Base-by-base conservation (phyloP, 1,140 invertebrate genomes). In the Sipha flava region DNA sequence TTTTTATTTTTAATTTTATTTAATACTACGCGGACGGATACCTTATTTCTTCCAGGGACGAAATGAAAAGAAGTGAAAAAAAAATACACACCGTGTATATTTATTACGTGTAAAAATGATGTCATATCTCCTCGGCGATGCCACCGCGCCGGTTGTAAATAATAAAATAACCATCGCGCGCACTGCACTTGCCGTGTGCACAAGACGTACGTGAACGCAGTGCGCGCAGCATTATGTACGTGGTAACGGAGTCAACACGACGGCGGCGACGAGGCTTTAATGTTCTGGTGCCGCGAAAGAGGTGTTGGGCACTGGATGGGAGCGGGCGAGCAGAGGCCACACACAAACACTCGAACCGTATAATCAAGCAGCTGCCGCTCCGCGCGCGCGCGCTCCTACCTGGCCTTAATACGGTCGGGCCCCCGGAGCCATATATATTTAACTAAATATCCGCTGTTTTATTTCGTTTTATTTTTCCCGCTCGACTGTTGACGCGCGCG, bases 241-340 rank as follows among this genome's bases (percentile, higher is more conserved):
- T n/a, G n/a, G n/a, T n/a, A n/a, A n/a, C n/a, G n/a, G n/a, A n/a
- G n/a, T n/a, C n/a, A n/a, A n/a, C n/a, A n/a, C n/a, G 72, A 18
- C 26, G 29, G n/a, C 6, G 26, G 29, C 9, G 66, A n/a, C n/a
- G n/a, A n/a, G n/a, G 73, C 49, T 77, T 77, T 77, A 77, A 77
- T 77, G 57, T 77, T 77, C 49, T 52, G 49, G 52, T 59, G 73
- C 52, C 73, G 73, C 73, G 73, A 77, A 77, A 77, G 73, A 77
- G 73, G 73, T 77, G 73, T 77, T 34, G 21, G 29, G 12, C 3
- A n/a, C 21, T 5, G 47, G 70, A 10, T 21, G 47, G 14, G 31
- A 52, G 7, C 12, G 34, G 49, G 21, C 23, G n/a, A 21, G 2
- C n/a, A 34, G 52, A 77, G 49, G 34, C 47, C 47, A 52, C 73